Evolutionary conservation across 2,888 invertebrate species (phyloP).

Genomic region (Mythimna lalbum): DNA sequence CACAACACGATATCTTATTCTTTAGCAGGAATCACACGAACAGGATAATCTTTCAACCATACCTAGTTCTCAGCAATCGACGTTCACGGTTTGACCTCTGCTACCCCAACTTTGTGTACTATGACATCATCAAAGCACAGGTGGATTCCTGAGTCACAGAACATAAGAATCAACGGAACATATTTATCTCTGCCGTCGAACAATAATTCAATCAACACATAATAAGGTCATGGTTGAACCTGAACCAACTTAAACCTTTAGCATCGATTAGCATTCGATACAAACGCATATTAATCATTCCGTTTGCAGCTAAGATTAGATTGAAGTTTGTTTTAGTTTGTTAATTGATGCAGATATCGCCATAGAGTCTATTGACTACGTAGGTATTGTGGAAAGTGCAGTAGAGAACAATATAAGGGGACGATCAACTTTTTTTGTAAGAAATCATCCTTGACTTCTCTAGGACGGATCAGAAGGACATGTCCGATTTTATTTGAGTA

Average conservation of each 20-base stretch:
- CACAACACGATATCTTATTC: not conserved
- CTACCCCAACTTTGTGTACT: slow-evolving; percentile 17
- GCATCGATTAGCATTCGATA: slow-evolving; percentile 66
- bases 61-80: slow-evolving; percentile 25
- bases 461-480: too few species aligned
- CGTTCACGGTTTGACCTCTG: slow-evolving; percentile 34
- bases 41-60: not conserved
- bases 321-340: slow-evolving; percentile 42
- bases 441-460: too few species aligned
- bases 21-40: not conserved
- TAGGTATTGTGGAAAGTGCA: not conserved
- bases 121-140: slow-evolving; percentile 46
- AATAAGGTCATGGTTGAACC: slow-evolving; percentile 77
- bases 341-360: slow-evolving; percentile 23
- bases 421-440: not conserved
- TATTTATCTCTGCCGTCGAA: slow-evolving; percentile 62
- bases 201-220: slow-evolving; percentile 71
- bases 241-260: slow-evolving; percentile 78
- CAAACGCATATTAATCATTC: slow-evolving; percentile 74
- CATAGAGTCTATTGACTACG: not conserved
- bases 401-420: not conserved
- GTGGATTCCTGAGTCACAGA: slow-evolving; percentile 60
- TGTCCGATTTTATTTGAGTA: too few species aligned
- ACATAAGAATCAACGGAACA: slow-evolving; percentile 47
- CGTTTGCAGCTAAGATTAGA: slow-evolving; percentile 28